Evolutionary conservation across 2,797 vertebrate species (phyloP), one percentile per base, ranked within the genome.

Genomic region (Catharus ustulatus): DNA sequence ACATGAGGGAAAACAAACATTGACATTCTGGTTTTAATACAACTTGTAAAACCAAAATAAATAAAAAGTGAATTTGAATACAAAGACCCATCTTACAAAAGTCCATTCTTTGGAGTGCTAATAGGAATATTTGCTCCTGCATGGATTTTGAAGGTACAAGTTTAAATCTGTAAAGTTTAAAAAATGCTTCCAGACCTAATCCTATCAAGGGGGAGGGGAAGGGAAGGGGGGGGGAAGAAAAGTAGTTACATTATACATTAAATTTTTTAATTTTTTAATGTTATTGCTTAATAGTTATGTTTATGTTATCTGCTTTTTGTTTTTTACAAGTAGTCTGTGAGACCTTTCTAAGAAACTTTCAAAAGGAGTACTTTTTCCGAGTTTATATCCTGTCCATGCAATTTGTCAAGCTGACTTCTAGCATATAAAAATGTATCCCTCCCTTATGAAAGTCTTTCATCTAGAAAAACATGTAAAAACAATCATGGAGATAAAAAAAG

Each of bases 11-110:
- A 93, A 93, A 42, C 20, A 68, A 81, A 88, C 45, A 29, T 5
- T 63, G 52, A 43, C 7, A 29, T 90, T 61, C 26, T 64, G 49
- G 34, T 90, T 88, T 86, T 40, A 69, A 34, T 43, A 78, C 24
- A 34, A 68, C 27, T 78, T 48, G 13, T 42, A 81, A 61, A 15
- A 54, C 30, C 34, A 78, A 91, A 86, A 84, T 49, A 85, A 87
- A 80, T 64, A 52, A 72, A 68, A 88, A 62, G 13, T 40, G 15
- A 62, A 73, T 91, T 92, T 82, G 24, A 73, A 29, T 78, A 68
- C 49, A 72, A 75, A 64, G 19, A 40, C 7, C 8, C 15, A 24
- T 46, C 14, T 80, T 34, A 71, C 2, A 7, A 40, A 61, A 61
- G 34, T 36, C 45, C 13, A 13, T 14, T 38, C 74, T 86, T 74